Evolutionary conservation across 2,888 invertebrate species (phyloP), one percentile per base, ranked within the genome.

Genomic region (Odontothrips loti): DNA sequence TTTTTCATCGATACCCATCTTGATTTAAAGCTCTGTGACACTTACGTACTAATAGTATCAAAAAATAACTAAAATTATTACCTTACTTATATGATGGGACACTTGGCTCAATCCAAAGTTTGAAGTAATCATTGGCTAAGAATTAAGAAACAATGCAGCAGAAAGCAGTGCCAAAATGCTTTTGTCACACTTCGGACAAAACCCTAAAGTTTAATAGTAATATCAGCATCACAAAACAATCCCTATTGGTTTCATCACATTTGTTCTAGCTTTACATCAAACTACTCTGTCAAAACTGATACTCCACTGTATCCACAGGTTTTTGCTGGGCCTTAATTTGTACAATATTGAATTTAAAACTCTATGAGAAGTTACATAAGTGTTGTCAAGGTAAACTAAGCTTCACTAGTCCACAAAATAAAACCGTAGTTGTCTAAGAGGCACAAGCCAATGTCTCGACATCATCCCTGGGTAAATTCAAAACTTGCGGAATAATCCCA

Each of bases 1-100:
- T n/a, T 75, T 27, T 75, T 27, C n/a, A n/a, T 75, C 9, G 10
- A 75, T 75, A 75, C 68, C 23, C 23, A 75, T 27, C 23, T n/a
- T 75, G 23, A 27, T 75, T 75, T 75, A 75, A 75, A 75, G 68
- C 68, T 75, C 68, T 75, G 68, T 27, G 12, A 75, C 23, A 75
- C 68, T 75, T 75, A 75, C 68, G 27, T 27, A 75, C 68, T 75
- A 75, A 27, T 75, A 75, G 68, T 75, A 27, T 51, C 6, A 27
- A 27, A 27, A 27, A 75, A 75, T 75, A 27, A 27, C n/a, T 75
- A 75, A 75, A 23, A 75, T 75, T 75, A 75, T 27, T 27, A 75
- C 27, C 17, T 20, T 58, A 27, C 27, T 27, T 12, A 27, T 75
- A 27, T 12, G 68, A 23, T 75, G 68, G 58, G 68, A 75, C 8